Conservation (phyloP, 2,797 vertebrate species). For the Phrynocephalus guinanensis region DNA sequence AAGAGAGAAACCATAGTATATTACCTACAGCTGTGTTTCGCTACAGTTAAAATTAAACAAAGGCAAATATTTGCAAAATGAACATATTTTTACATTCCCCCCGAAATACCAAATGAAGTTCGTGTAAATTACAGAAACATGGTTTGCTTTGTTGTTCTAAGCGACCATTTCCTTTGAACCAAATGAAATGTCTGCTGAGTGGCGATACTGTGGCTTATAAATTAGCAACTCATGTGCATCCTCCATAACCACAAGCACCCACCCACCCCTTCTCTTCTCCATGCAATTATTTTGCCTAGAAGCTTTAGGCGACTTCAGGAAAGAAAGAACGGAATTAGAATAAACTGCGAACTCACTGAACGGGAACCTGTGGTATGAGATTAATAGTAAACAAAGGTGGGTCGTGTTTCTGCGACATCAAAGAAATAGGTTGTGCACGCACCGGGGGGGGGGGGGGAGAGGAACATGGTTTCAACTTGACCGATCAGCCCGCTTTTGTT, state of each 20-base stretch:
- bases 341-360: constrained; percentile 84
- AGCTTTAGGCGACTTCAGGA: constrained; percentile 81
- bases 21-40: constrained; percentile 59
- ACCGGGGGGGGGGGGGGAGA: constrained; percentile 28
- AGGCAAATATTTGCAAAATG: constrained; percentile 68
- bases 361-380: constrained; percentile 84
- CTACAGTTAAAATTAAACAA: constrained; percentile 63
- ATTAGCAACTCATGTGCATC: constrained; percentile 63
- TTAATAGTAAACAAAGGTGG: constrained; percentile 88
- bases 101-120: constrained; percentile 62
- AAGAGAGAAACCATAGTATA: background rate
- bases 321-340: constrained; percentile 70
- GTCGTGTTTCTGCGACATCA: constrained; percentile 70
- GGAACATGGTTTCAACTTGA: constrained; percentile 40
- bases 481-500: constrained; percentile 28
- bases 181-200: constrained; percentile 51
- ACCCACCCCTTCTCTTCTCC: background rate
- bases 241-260: too few relatives aligned
- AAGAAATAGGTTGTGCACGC: constrained; percentile 23
- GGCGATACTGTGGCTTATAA: constrained; percentile 58
- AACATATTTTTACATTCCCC: constrained; percentile 54
- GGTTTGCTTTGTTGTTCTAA: constrained; percentile 53
- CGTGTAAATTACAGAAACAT: constrained; percentile 60
- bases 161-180: constrained; percentile 60
- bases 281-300: constrained; percentile 70